These are phyloP conservation scores for Ophion costatus DNA, from an alignment of 2,888 invertebrate species.

Conservation along the genomic window DNA sequence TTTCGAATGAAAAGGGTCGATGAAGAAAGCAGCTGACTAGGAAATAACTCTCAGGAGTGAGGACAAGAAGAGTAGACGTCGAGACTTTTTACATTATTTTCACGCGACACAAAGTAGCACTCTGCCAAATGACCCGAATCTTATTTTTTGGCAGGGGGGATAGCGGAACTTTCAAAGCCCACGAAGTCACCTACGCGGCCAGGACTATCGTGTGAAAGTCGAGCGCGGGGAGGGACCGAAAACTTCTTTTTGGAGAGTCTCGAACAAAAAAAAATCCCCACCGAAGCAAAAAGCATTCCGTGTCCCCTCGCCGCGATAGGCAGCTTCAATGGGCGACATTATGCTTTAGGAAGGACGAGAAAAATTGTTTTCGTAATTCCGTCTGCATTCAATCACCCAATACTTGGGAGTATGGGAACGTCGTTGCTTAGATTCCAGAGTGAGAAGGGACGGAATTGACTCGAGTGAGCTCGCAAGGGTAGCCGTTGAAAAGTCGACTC, in stretches of 20 bases:
- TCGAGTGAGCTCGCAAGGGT: not conserved
- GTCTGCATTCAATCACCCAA: constrained; percentile 19
- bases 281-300: constrained; percentile 67
- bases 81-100: constrained; percentile 79
- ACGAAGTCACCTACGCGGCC: constrained; percentile 6
- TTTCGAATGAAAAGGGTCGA: constrained; percentile 47
- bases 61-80: constrained; percentile 70
- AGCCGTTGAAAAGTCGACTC: not conserved
- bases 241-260: constrained; percentile 51
- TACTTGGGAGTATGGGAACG: not conserved
- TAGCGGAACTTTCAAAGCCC: constrained; percentile 36
- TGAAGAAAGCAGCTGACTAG: constrained; percentile 78
- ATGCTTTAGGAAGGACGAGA: constrained; percentile 68
- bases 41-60: constrained; percentile 73
- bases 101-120: constrained; percentile 83
- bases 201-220: constrained; percentile 67
- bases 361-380: constrained; percentile 56
- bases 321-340: constrained; percentile 69
- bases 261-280: constrained; percentile 56
- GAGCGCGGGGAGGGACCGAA: constrained; percentile 57
- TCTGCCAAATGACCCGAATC: constrained; percentile 83
- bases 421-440: constrained; percentile 1
- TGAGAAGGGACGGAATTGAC: not conserved
- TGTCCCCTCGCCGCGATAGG: constrained; percentile 56
- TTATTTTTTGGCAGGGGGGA: constrained; percentile 72